Percentiles rank a stretch among this genome's conserved stretches.
phyloP scores from a whole-genome alignment of 2,797 vertebrate species.

The Peromyscus aztecus region DNA sequence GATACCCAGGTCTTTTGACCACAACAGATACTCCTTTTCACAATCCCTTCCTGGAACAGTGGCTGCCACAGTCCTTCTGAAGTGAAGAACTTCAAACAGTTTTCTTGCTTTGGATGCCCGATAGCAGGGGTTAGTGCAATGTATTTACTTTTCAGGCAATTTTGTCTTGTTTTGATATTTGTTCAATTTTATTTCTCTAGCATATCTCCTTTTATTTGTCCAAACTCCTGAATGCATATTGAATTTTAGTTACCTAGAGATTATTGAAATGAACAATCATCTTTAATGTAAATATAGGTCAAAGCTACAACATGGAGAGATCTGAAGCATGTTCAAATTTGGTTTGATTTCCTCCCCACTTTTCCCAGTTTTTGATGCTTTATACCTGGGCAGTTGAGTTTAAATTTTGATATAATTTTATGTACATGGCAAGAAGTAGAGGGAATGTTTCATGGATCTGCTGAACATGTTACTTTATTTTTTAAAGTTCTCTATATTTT shows the following conservation, averaged over 20 bases:
- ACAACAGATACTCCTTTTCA: constrained; percentile 5
- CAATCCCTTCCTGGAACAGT: background rate
- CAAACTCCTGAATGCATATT: constrained; percentile 37
- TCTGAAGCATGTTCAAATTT: constrained; percentile 24
- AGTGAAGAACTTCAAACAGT: background rate
- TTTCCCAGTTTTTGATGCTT: background rate
- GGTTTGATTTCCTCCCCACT: background rate
- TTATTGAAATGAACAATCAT: constrained; percentile 22
- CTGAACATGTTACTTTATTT: background rate
- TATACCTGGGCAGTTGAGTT: background rate
- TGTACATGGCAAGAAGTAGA: background rate
- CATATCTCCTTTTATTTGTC: background rate
- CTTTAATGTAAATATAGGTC: background rate
- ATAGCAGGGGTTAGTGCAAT: background rate
- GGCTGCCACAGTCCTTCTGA: background rate
- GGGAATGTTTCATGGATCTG: background rate
- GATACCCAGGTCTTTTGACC: background rate
- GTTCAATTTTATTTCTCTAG: background rate
- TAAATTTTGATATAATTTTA: background rate
- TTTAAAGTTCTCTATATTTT: background rate
- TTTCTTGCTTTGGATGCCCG: background rate
- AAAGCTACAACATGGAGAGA: background rate
- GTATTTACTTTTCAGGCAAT: background rate
- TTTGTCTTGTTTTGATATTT: constrained; percentile 48
- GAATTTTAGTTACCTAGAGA: constrained; percentile 10